Conservation (phyloP, 2,797 vertebrate species). For the Manis javanica region DNA sequence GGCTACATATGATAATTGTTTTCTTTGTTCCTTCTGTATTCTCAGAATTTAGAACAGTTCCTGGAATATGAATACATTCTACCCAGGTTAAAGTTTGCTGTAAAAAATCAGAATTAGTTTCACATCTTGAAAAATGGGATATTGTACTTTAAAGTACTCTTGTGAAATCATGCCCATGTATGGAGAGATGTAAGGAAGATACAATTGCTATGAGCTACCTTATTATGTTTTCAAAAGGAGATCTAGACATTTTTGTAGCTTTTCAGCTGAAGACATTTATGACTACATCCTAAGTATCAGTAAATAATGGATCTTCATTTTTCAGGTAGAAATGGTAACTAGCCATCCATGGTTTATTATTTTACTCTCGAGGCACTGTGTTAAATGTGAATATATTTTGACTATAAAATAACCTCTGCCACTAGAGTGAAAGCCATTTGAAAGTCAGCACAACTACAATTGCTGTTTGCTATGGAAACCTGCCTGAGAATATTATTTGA, state of each 20-base stretch:
- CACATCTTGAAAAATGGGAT: neutral
- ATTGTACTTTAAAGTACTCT: neutral
- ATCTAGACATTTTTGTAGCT: neutral
- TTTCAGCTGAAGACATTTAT: slow-evolving; percentile 41
- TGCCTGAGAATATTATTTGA: slow-evolving; percentile 50
- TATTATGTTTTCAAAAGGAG: slow-evolving; percentile 14
- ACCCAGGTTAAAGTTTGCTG: neutral
- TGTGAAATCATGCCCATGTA: neutral
- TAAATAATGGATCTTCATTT: neutral
- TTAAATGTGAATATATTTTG: slow-evolving; percentile 57
- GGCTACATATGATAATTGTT: neutral
- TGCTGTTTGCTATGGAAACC: slow-evolving; percentile 59
- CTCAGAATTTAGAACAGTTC: neutral
- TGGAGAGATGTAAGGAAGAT: neutral
- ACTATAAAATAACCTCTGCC: neutral
- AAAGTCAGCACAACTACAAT: slow-evolving; percentile 69
- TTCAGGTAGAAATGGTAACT: neutral
- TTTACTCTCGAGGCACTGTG: neutral
- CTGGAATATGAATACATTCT: neutral
- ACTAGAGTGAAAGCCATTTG: slow-evolving; percentile 70
- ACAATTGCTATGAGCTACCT: neutral
- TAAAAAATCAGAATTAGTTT: neutral
- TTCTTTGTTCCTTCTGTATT: neutral
- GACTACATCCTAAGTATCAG: neutral
- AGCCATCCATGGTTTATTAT: neutral